phyloP scores from a whole-genome alignment of 2,797 vertebrate genomes.

The Halcyon leucocephala region DNA sequence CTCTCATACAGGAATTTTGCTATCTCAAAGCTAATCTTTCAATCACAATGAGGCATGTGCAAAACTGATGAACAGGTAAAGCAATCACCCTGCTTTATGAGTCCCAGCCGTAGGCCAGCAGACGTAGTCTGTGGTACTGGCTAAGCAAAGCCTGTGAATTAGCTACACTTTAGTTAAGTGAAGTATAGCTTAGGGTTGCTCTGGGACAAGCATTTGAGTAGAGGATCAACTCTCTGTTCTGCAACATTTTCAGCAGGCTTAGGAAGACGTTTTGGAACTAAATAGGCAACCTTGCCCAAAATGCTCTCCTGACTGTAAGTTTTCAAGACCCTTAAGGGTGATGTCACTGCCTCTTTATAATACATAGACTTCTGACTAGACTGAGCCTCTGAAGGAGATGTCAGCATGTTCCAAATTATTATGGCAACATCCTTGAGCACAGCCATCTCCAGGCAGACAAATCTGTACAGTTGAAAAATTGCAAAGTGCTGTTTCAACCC shows the following conservation, averaged over 20 bases:
- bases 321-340: neutral
- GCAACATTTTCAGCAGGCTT: neutral
- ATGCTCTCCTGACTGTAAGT: neutral
- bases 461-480: neutral
- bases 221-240: neutral
- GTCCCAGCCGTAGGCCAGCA: neutral
- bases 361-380: neutral
- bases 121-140: neutral
- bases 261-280: neutral
- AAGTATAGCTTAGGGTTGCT: neutral
- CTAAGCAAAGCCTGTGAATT: neutral
- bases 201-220: neutral
- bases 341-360: neutral
- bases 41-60: neutral
- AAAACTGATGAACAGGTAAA: neutral
- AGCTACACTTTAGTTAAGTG: neutral
- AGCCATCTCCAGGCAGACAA: slow-evolving; percentile 13
- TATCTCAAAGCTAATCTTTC: slow-evolving; percentile 16
- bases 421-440: neutral
- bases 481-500: slow-evolving; percentile 25
- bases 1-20: neutral
- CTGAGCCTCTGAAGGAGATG: slow-evolving; percentile 1
- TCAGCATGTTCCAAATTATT: slow-evolving; percentile 39
- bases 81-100: neutral
- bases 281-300: neutral